Percentiles rank a stretch among this genome's conserved stretches.
These are phyloP conservation scores for Phrynosoma platyrhinos DNA, from an alignment of 2,113 vertebrate genomes.

Conservation along the genomic window DNA sequence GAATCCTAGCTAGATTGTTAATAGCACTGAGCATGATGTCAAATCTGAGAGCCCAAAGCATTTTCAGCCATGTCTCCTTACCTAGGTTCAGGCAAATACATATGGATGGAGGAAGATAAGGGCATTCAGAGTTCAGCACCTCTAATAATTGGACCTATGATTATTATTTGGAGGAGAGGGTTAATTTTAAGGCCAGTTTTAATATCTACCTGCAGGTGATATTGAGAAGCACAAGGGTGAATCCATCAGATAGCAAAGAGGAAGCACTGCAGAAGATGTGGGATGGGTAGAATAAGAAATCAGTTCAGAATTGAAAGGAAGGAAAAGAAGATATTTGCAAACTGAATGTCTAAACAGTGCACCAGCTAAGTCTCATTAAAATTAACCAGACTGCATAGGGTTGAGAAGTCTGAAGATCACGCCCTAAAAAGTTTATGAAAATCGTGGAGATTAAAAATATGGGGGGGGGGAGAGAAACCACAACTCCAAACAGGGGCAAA, in stretches of 20 bases:
- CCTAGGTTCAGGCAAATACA: conserved; percentile 39
- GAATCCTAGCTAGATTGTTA: conserved; percentile 29
- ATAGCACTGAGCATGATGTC: conserved; percentile 38
- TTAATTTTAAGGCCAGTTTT: conserved; percentile 57
- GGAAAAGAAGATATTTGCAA: neutral
- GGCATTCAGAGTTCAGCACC: conserved; percentile 61
- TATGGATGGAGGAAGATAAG: conserved; percentile 55
- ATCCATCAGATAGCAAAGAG: conserved; percentile 19
- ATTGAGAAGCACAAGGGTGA: conserved; percentile 20
- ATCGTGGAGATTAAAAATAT: neutral
- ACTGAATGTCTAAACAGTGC: neutral
- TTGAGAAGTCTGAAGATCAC: neutral
- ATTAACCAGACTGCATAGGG: conserved; percentile 7
- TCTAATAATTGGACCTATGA: conserved; percentile 65
- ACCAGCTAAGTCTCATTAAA: conserved; percentile 8
- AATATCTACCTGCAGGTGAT: conserved; percentile 61
- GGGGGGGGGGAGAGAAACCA: neutral
- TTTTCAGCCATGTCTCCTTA: conserved; percentile 57
- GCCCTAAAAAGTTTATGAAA: neutral
- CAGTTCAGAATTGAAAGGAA: neutral
- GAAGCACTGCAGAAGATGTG: neutral
- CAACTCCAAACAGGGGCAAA: no score
- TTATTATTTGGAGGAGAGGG: neutral
- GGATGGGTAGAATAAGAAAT: neutral
- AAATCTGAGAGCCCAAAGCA: conserved; percentile 60